phyloP scores from a whole-genome alignment of 1,140 invertebrate species.

The Euschistus heros region DNA sequence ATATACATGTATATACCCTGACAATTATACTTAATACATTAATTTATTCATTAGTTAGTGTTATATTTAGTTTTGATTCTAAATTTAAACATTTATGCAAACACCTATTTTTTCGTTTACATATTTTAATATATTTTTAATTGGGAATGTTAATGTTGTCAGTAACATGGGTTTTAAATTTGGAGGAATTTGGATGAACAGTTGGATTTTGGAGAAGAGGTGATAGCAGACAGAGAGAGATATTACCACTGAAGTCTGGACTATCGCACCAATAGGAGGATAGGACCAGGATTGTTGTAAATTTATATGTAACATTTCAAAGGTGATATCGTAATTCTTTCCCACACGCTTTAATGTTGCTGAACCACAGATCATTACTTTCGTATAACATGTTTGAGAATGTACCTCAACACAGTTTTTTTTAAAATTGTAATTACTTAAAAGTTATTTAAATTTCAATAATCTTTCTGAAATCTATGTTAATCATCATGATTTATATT shows the following conservation, averaged over 20 bases:
- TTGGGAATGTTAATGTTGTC: slow-evolving; percentile 20
- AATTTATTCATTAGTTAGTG: background rate
- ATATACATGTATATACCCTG: too few relatives aligned
- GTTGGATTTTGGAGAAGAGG: slow-evolving; percentile 23
- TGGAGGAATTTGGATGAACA: slow-evolving; percentile 23
- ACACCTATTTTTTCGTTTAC: slow-evolving; percentile 9
- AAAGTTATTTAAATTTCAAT: background rate
- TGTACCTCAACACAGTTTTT: slow-evolving; percentile 16
- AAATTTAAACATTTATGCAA: too few relatives aligned
- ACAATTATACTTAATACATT: too few relatives aligned
- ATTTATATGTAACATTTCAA: slow-evolving; percentile 17
- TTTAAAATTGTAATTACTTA: background rate
- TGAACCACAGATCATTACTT: slow-evolving; percentile 19
- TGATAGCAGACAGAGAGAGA: slow-evolving; percentile 19
- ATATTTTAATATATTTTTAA: slow-evolving; percentile 19
- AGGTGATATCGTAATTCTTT: slow-evolving; percentile 25
- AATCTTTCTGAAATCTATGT: background rate
- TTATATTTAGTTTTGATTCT: too few relatives aligned
- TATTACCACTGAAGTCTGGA: slow-evolving; percentile 21
- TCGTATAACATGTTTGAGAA: slow-evolving; percentile 7
- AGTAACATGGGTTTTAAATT: slow-evolving; percentile 24
- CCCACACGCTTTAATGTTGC: slow-evolving; percentile 23
- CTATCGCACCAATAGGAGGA: slow-evolving; percentile 24
- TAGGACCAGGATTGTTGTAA: slow-evolving; percentile 23
- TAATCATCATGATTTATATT: background rate